Percentiles rank a stretch among this genome's conserved stretches.
These are phyloP conservation scores for Proterorhinus semilunaris DNA, from an alignment of 2,113 vertebrate genomes.

Conservation along the genomic window DNA sequence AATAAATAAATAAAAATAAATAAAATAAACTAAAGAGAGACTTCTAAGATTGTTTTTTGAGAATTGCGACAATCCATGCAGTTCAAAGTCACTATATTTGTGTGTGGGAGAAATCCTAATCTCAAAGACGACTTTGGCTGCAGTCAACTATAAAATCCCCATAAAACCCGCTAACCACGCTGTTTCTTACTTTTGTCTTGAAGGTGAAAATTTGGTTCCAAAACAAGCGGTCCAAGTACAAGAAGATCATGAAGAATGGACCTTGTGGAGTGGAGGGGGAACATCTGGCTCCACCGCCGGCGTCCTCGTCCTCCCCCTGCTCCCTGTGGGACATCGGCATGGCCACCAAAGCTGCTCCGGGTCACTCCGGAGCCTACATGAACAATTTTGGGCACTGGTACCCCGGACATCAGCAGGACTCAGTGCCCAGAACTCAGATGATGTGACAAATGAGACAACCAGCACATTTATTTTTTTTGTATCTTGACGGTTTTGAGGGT, in stretches of 20 bases:
- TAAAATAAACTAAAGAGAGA: no score
- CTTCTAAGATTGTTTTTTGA: no score
- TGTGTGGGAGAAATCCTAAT: no score
- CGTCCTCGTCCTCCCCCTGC: constrained; percentile 79
- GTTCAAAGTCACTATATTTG: no score
- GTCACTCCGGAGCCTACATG: constrained; percentile 79
- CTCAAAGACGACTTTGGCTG: no score
- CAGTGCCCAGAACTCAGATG: constrained; percentile 80
- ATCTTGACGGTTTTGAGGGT: constrained; percentile 12
- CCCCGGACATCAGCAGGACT: constrained; percentile 81
- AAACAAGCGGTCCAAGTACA: constrained; percentile 84
- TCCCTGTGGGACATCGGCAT: constrained; percentile 84
- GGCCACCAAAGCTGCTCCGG: constrained; percentile 73
- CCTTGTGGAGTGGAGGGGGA: constrained; percentile 78
- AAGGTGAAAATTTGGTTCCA: constrained; percentile 96
- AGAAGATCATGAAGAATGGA: constrained; percentile 92
- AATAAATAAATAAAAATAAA: no score
- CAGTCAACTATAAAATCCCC: background rate
- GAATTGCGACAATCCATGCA: no score
- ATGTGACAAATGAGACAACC: constrained; percentile 79
- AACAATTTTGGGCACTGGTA: constrained; percentile 87
- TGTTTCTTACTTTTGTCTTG: background rate
- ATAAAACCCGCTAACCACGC: background rate
- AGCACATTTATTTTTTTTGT: constrained; percentile 24
- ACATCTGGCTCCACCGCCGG: constrained; percentile 62